phyloP scores from a whole-genome alignment of 2,113 vertebrate species.

The Marmota flaviventris region DNA sequence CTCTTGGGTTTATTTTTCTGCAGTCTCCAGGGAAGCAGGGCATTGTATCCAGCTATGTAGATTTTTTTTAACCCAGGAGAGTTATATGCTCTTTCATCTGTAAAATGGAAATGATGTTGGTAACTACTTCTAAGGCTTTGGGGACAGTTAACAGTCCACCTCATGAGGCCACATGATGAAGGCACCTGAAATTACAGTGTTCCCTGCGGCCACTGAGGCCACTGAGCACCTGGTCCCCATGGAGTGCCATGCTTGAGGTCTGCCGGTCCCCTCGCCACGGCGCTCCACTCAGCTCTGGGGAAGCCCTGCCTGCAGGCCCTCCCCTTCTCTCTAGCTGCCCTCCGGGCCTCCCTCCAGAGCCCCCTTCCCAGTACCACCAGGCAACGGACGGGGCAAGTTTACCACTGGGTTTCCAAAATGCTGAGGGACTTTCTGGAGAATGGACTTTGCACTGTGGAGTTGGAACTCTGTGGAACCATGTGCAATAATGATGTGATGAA shows the following conservation, averaged over 20 bases:
- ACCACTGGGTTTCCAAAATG: background rate
- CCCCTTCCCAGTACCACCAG: background rate
- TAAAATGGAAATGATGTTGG: background rate
- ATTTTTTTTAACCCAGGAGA: background rate
- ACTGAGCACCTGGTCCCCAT: accelerated
- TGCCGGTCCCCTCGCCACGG: accelerated
- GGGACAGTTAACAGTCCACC: background rate
- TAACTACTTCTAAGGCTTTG: background rate
- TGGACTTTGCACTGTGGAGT: background rate
- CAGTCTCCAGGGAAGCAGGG: background rate
- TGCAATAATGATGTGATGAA: background rate
- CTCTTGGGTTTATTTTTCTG: background rate
- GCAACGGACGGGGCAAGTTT: background rate
- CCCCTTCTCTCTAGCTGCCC: no score
- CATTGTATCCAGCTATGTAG: background rate
- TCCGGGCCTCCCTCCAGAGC: background rate
- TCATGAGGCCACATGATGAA: background rate
- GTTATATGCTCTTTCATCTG: background rate
- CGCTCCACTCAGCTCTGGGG: background rate
- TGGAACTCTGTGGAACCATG: background rate
- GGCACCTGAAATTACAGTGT: accelerated
- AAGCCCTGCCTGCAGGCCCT: background rate
- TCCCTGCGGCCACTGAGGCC: accelerated
- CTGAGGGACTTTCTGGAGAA: background rate
- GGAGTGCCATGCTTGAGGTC: accelerated